A percentile compares a stretch with the other conserved stretches of the same genome.
Evolutionary conservation across 2,888 invertebrate genomes (phyloP).

Genomic region (Galeruca laticollis): DNA sequence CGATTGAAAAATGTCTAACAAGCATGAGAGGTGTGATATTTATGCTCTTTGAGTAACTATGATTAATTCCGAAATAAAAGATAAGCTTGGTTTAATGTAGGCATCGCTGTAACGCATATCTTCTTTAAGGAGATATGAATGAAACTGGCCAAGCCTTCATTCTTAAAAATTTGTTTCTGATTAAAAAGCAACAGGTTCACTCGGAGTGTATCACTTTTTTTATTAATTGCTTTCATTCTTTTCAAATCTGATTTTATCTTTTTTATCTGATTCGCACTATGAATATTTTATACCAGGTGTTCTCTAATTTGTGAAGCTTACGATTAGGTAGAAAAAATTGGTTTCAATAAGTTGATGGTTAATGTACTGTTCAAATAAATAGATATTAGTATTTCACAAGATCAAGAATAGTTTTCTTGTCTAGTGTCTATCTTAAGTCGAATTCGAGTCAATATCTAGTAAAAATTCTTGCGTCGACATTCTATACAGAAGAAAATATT

Average conservation of each 20-base stretch:
- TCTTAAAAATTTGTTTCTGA: conserved; percentile 21
- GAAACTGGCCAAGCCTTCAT: conserved; percentile 34
- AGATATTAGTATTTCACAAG: no score
- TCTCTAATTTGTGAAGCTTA: no score
- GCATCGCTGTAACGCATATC: conserved; percentile 55
- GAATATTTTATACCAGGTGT: neutral
- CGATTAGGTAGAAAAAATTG: no score
- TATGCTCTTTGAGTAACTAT: conserved; percentile 63
- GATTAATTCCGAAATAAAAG: conserved; percentile 61
- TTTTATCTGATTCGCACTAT: neutral
- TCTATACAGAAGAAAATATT: no score
- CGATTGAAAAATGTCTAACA: conserved; percentile 61
- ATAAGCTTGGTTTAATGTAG: conserved; percentile 60
- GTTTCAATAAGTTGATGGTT: no score
- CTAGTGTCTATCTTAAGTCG: no score
- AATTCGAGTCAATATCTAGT: no score
- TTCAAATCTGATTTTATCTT: neutral
- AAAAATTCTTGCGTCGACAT: no score
- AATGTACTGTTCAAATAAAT: no score
- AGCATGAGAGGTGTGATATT: conserved; percentile 62
- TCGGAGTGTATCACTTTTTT: conserved; percentile 11
- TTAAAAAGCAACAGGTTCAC: conserved; percentile 28
- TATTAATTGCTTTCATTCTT: conserved; percentile 6
- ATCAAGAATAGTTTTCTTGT: no score
- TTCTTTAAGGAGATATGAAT: conserved; percentile 48